phyloP scores from a whole-genome alignment of 2,888 invertebrate species.

The Tuta absoluta region DNA sequence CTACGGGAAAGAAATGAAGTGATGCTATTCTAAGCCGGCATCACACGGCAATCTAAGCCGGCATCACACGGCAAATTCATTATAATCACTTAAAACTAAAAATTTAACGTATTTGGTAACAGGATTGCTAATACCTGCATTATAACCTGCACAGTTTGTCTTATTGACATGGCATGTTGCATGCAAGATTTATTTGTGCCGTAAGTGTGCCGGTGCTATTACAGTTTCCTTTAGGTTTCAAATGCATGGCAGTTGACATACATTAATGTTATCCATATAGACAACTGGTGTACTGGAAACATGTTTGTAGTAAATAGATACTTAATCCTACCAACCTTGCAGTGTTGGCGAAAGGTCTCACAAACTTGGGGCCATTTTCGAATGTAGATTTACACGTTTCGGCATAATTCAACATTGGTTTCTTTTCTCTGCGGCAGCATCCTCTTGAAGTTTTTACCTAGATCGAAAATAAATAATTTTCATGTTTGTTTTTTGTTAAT shows the following conservation, averaged over 20 bases:
- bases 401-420: constrained; percentile 81
- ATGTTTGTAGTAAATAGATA: background rate
- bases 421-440: constrained; percentile 72
- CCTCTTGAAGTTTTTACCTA: constrained; percentile 72
- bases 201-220: background rate
- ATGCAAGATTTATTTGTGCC: constrained; percentile 10
- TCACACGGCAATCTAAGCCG: too few species aligned
- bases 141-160: background rate
- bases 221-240: background rate
- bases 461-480: constrained; percentile 1
- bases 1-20: too few species aligned
- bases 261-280: background rate
- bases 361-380: constrained; percentile 77
- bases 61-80: too few species aligned
- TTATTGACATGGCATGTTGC: background rate
- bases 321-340: constrained; percentile 65
- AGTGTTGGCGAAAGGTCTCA: constrained; percentile 68
- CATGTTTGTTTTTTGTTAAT: background rate
- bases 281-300: background rate
- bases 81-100: too few species aligned
- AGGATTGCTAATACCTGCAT: background rate
- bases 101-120: background rate
- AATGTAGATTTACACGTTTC: constrained; percentile 83
- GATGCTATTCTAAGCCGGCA: too few species aligned
- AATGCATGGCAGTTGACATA: background rate